Base-by-base conservation (phyloP, 2,888 invertebrate genomes). In the Lamellibrachia satsuma region DNA sequence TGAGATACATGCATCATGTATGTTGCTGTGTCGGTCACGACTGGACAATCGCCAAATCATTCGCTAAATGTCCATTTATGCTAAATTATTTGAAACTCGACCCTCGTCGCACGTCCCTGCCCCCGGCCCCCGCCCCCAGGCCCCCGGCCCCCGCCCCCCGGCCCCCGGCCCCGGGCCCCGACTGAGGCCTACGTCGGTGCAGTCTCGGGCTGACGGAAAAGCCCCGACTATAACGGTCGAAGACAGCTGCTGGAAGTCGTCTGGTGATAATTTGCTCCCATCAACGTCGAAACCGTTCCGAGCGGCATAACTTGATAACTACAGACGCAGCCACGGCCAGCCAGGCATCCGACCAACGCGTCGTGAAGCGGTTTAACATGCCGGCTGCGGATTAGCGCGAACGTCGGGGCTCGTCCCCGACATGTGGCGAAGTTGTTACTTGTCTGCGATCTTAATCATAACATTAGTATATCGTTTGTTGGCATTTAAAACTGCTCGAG, bases 251-350 rank as follows among this genome's bases (percentile, higher is more conserved):
- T 75, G 75, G 22, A 75, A 75, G 75, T 75, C 75, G 75, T 75
- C 75, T 75, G 75, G 75, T 75, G 75, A 75, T 75, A 75, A 75
- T 75, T 75, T 75, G 75, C 75, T 75, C 75, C 15, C 75, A 75
- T 75, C 75, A 75, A 75, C 75, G 75, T 75, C 75, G 75, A 75
- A 75, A 75, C 75, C 75, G 75, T 75, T 75, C 75, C 75, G 75
- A 75, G 75, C 75, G 75, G 75, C 75, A 75, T 75, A 75, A 75
- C 75, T 75, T 75, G 75, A 75, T 75, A 22, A 75, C 75, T 75
- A 75, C 75, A 22, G 6, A 75, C 75, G 0, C 75, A 75, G 75
- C 75, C 75, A 15, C 75, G 75, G 2, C 75, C 75, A 75, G 75
- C 75, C 75, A 75, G 75, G 75, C 75, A 75, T 75, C 75, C 75